Conservation (phyloP, 2,113 vertebrate genomes). For the Cranoglanis bouderius region DNA sequence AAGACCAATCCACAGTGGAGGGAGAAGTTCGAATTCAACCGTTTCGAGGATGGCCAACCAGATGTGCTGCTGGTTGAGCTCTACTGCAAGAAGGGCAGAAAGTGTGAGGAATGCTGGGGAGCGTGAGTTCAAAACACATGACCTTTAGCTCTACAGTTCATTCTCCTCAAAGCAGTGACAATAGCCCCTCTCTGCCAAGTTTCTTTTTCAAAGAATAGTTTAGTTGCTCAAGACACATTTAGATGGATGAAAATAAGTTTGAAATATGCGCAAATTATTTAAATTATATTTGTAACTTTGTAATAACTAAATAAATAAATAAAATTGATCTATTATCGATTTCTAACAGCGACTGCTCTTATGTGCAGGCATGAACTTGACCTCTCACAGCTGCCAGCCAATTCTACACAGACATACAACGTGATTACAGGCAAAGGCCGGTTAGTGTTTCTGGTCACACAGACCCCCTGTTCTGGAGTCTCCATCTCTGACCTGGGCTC, state of each 20-base stretch:
- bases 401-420: constrained; percentile 80
- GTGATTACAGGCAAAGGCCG: constrained; percentile 74
- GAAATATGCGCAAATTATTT: background rate
- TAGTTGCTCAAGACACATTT: background rate
- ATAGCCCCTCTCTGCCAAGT: constrained; percentile 24
- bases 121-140: constrained; percentile 77
- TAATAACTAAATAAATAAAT: background rate
- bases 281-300: background rate
- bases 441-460: constrained; percentile 81
- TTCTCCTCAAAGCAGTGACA: constrained; percentile 7
- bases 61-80: constrained; percentile 91
- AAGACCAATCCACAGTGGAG: constrained; percentile 96
- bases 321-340: background rate
- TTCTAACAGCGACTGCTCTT: constrained; percentile 36
- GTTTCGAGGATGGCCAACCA: constrained; percentile 88
- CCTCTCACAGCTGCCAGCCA: constrained; percentile 72
- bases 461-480: constrained; percentile 81
- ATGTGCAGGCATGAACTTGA: constrained; percentile 84
- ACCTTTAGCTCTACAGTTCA: background rate
- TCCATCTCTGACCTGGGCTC: constrained; percentile 84
- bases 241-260: background rate
- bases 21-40: constrained; percentile 98
- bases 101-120: constrained; percentile 87
- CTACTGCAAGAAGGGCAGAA: constrained; percentile 88
- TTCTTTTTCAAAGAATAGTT: background rate